Evolutionary conservation across 2,113 vertebrate genomes (phyloP).

Genomic region (Myocastor coypus): DNA sequence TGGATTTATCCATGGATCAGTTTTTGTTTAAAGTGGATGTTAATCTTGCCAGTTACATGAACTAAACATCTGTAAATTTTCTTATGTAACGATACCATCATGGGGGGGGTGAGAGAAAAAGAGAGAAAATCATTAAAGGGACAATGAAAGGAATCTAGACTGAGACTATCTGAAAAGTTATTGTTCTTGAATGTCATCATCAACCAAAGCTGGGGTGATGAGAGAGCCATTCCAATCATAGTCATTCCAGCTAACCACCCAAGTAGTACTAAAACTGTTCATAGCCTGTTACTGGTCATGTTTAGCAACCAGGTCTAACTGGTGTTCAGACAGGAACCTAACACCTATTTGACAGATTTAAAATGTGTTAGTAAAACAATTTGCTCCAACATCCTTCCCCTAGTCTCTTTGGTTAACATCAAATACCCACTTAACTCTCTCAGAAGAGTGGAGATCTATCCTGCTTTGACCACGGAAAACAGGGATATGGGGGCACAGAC

Average conservation of each 20-base stretch:
- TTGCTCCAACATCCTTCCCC: neutral
- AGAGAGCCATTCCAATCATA: constrained; percentile 3
- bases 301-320: constrained; percentile 38
- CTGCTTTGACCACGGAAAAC: constrained; percentile 15
- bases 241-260: constrained; percentile 57
- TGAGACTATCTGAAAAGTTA: constrained; percentile 68
- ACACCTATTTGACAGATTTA: constrained; percentile 60
- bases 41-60: constrained; percentile 73
- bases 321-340: constrained; percentile 57
- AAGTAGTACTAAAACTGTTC: constrained; percentile 42
- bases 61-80: constrained; percentile 73
- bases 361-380: constrained; percentile 60
- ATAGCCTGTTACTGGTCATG: constrained; percentile 28
- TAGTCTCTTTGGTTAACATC: neutral
- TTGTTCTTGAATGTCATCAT: constrained; percentile 73
- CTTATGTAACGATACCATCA: constrained; percentile 60
- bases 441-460: neutral
- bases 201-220: neutral
- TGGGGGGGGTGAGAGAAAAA: constrained; percentile 65
- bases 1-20: constrained; percentile 66
- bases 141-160: constrained; percentile 71
- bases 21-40: constrained; percentile 68
- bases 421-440: neutral
- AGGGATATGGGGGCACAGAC: neutral
- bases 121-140: constrained; percentile 60